phyloP scores from a whole-genome alignment of 2,888 invertebrate species.

The Quadriops clusia region DNA sequence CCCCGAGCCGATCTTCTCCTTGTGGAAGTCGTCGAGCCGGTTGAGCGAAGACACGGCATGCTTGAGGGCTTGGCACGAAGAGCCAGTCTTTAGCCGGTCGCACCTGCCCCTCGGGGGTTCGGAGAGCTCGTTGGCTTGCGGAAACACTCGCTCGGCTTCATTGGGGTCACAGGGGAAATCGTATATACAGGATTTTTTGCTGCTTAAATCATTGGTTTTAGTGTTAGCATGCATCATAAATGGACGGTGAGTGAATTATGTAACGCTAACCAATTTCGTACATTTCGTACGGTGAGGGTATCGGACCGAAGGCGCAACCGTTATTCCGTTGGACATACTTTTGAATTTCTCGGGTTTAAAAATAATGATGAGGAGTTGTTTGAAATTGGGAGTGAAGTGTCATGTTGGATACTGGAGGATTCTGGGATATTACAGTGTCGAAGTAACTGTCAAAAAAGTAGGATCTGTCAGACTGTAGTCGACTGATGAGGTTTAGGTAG shows the following conservation, averaged over 20 bases:
- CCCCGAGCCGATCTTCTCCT: conserved; percentile 87
- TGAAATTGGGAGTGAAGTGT: no score
- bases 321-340: conserved; percentile 10
- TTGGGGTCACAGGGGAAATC: conserved; percentile 35
- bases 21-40: conserved; percentile 84
- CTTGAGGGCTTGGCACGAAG: conserved; percentile 80
- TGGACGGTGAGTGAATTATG: no score
- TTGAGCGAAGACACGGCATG: conserved; percentile 87
- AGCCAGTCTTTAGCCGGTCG: conserved; percentile 52
- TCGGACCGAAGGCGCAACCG: conserved; percentile 5
- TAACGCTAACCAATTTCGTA: conserved; percentile 36
- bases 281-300: conserved; percentile 28
- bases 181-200: conserved; percentile 32
- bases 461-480: no score
- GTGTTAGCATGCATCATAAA: conserved; percentile 18
- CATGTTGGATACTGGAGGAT: no score
- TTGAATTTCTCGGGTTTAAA: no score
- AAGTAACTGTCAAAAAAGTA: no score
- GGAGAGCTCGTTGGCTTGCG: conserved; percentile 35
- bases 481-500: no score
- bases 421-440: no score
- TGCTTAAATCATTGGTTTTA: conserved; percentile 20
- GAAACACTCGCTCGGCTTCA: conserved; percentile 31
- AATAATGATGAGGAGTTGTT: no score
- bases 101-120: conserved; percentile 32